Evolutionary conservation across 2,888 invertebrate species (phyloP), one percentile per base, ranked within the genome.

Genomic region (Drosophila monieri): DNA sequence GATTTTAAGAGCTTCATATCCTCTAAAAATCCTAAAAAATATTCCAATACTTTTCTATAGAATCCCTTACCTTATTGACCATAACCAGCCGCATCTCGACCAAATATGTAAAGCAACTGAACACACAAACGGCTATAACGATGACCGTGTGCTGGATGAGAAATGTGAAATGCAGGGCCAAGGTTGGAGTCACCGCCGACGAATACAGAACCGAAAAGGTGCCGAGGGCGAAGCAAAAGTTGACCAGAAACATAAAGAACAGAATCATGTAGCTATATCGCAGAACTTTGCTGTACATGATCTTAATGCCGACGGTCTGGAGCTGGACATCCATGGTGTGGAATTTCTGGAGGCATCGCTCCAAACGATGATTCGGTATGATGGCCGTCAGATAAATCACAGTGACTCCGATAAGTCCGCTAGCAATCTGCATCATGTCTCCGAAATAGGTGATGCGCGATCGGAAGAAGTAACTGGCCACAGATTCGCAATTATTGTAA

Each of bases 381-480:
- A 91, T 85, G 12, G 90, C 88, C 0, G 88, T 80, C 12, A 90
- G 49, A 66, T 89, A 91, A 59, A 91, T 90, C 18, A 90, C 87
- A 1, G 83, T 88, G 10, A 91, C 80, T 6, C 91, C 91, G 48
- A 91, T 88, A 6, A 91, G 88, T 23, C 91, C 90, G 49, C 88
- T 89, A 0, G 90, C 61, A 12, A 90, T 88, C 75, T 91, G 91
- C 73, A 91, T 65, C 41, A 89, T 80, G 51, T 91, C 91, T 3
- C 91, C 91, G 47, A 91, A 81, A 23, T 85, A 80, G 2, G 91
- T 88, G 23, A 91, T 88, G 8, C 86, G 84, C 8, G 91, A 89
- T 10, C 89, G 89, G 52, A 91, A 90, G 48, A 91, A 90, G 60
- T 91, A 91, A 8, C 91, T 90, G 27, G 90, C 90, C 2, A 91